These are phyloP conservation scores for Atherinomorus stipes DNA, from an alignment of 2,113 vertebrate genomes.

Conservation along the genomic window DNA sequence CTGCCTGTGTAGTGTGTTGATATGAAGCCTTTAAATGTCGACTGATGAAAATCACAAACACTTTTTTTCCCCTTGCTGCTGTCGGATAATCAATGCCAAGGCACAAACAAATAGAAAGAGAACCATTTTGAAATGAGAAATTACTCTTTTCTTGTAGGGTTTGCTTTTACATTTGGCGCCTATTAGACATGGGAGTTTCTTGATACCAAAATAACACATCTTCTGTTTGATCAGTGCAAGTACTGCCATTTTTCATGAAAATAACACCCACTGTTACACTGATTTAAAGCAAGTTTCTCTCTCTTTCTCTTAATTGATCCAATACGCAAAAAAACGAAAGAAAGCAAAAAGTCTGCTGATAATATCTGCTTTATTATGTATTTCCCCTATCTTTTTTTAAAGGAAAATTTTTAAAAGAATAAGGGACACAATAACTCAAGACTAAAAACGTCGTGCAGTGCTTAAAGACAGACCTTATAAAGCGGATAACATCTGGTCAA, in stretches of 20 bases:
- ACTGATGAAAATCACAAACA: constrained; percentile 15
- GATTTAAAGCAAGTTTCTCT: neutral
- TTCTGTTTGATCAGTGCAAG: neutral
- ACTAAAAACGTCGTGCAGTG: no score
- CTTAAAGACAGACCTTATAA: no score
- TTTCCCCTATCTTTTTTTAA: no score
- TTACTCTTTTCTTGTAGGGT: neutral
- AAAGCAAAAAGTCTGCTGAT: no score
- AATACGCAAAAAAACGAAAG: no score
- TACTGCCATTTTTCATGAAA: neutral
- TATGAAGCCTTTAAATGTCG: constrained; percentile 12
- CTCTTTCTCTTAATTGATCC: neutral
- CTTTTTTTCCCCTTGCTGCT: neutral
- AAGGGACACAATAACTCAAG: no score
- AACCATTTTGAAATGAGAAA: neutral
- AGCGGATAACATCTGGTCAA: no score
- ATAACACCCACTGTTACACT: neutral
- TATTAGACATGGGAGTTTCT: neutral
- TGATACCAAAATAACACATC: neutral
- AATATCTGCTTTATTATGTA: no score
- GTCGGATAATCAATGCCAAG: neutral
- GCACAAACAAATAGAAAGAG: neutral
- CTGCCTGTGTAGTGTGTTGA: constrained; percentile 10
- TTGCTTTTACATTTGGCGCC: neutral
- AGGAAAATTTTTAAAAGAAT: no score